Evolutionary conservation across 2,888 invertebrate genomes (phyloP), one percentile per base, ranked within the genome.

Genomic region (Baronia brevicornis): DNA sequence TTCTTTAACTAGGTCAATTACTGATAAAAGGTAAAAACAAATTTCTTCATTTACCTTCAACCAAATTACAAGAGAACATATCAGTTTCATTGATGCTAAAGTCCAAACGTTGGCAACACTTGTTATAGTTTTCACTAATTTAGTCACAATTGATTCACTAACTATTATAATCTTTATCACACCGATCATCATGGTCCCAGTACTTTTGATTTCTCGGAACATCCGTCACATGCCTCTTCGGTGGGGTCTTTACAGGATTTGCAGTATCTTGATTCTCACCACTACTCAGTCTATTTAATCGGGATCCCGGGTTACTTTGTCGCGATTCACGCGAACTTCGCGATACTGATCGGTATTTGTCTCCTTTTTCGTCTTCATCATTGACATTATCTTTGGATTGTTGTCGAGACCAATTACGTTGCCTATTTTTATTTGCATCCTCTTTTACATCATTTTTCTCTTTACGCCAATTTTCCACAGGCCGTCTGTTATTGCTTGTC

Each of bases 131-230:
- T 22, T 28, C 21, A 35, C n/a, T 25, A 5, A 12, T 3, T 8
- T 23, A n/a, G n/a, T n/a, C 28, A 22, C 23, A 38, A 41, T 38
- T 38, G 11, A 21, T 7, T 36, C 52, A 74, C 74, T 79, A 82
- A 74, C 79, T 79, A 35, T 71, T 73, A 12, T 84, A 84, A 38
- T 84, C 84, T 23, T 70, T 78, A 30, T 84, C 82, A 43, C 79
- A 80, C 2, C 84, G 47, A 8, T 84, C 84, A 20, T 84, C 84
- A 11, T 84, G 84, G 43, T 80, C 82, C 84, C 84, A 84, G 20
- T 84, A 84, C 30, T 80, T 82, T 1, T 73, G 63, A 41, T 68
- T 79, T 22, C 82, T 50, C 0, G 82, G 82, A 1, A 80, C 80
- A 3, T 82, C 82, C 0, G 69, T 62, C 0, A 75, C 80, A 12